phyloP scores from a whole-genome alignment of 2,113 vertebrate species.

The Protobothrops mucrosquamatus region DNA sequence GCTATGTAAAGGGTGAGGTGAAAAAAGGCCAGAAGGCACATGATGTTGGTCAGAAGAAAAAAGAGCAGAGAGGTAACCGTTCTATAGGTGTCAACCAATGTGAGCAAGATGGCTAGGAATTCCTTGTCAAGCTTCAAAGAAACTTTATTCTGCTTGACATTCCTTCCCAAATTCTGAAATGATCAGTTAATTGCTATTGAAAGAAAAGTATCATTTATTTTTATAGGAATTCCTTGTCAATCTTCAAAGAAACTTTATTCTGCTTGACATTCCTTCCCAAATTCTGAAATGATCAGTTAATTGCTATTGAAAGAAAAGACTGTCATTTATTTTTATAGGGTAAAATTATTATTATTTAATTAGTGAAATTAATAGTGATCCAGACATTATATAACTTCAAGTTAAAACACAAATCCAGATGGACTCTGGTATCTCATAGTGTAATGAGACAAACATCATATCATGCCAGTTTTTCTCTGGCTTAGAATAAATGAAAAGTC shows the following conservation, averaged over 20 bases:
- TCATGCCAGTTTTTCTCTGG: not conserved
- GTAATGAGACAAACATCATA: not conserved
- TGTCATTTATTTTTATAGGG: not conserved
- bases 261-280: not conserved
- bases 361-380: not conserved
- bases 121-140: no score
- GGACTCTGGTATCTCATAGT: not conserved
- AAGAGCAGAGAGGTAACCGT: not conserved
- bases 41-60: not conserved
- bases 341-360: not conserved
- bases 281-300: not conserved
- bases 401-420: not conserved
- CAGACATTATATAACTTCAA: not conserved
- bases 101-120: not conserved
- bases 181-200: not conserved
- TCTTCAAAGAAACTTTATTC: no score
- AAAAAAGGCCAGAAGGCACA: not conserved
- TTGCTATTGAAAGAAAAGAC: not conserved
- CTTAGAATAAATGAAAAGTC: not conserved
- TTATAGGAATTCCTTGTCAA: no score
- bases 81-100: not conserved
- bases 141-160: no score
- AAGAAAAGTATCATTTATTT: not conserved
- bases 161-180: not conserved
- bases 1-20: not conserved